phyloP scores from a whole-genome alignment of 1,140 invertebrate genomes.

The Drosophila bocqueti region DNA sequence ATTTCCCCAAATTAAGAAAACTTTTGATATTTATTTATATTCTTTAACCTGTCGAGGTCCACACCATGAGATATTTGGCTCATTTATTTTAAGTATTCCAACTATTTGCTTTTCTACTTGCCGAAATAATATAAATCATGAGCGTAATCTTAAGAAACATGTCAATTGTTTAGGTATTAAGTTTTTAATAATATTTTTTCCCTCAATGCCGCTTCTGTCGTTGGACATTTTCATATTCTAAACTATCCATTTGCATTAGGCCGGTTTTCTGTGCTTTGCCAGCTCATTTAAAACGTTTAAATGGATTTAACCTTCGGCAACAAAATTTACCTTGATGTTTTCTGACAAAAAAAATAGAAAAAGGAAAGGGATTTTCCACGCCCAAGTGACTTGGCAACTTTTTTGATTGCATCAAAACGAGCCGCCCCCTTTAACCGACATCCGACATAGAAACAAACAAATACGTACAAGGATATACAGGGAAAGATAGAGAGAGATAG shows the following conservation, averaged over 20 bases:
- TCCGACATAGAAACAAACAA: constrained; percentile 16
- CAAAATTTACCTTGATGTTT: constrained; percentile 47
- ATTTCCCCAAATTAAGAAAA: no score
- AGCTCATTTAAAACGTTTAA: constrained; percentile 53
- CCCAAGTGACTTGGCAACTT: constrained; percentile 54
- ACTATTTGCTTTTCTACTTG: no score
- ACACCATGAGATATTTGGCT: no score
- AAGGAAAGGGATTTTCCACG: constrained; percentile 9
- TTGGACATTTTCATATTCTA: not conserved
- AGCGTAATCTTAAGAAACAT: not conserved
- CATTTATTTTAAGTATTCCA: no score
- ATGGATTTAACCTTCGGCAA: constrained; percentile 53
- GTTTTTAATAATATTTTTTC: not conserved
- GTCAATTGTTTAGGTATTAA: not conserved
- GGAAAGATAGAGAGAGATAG: not conserved
- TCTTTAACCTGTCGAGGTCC: no score
- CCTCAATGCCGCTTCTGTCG: not conserved
- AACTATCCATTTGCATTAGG: constrained; percentile 10
- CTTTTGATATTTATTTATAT: no score
- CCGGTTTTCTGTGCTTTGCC: constrained; percentile 23
- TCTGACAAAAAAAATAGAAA: constrained; percentile 47
- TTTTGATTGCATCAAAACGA: constrained; percentile 65
- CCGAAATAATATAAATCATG: not conserved
- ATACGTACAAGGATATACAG: constrained; percentile 12
- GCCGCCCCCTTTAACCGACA: constrained; percentile 15